Evolutionary conservation across 2,888 invertebrate species (phyloP), one percentile per base, ranked within the genome.

Genomic region (Cantharis nigra): DNA sequence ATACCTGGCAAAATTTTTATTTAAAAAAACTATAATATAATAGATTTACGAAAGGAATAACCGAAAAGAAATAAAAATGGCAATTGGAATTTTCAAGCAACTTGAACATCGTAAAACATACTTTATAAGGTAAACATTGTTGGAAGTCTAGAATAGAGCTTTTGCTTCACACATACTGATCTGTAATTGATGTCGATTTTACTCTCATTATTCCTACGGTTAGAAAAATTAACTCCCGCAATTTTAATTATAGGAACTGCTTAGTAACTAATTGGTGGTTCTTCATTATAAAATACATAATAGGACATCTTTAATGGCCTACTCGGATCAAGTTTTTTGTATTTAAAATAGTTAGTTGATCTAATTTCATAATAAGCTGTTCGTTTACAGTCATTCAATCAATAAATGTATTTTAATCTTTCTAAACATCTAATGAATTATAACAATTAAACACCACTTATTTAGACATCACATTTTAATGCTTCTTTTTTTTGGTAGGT

Each of bases 211-310:
- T 23, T 67, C 23, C 26, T 23, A 23, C n/a, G 20, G 65, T 67
- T 23, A 67, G 23, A 14, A 14, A 67, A 67, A 67, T 67, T 26
- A 23, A 67, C 26, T 67, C 65, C 65, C 65, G 65, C 26, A 67
- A 67, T 67, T 67, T 67, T 67, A 67, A 67, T 67, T 67, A 67
- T 67, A 67, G 65, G 20, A 67, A 67, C 26, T 67, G 65, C 65
- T 67, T 23, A n/a, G 65, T 67, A 67, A 67, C 65, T 67, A 67
- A 67, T 67, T 67, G 65, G 26, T 26, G 20, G 65, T 67, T 67
- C 65, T 23, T 67, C 65, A 67, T 26, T 49, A 49, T 49, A 49
- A 67, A 26, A 67, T 23, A 67, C 16, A 67, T 67, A 67, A 67
- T 67, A 67, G 65, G n/a, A 67, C 18, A 49, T 49, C 49, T 49